Evolutionary conservation across 1,140 invertebrate species (phyloP), one percentile per base, ranked within the genome.

Genomic region (Psix sp.): DNA sequence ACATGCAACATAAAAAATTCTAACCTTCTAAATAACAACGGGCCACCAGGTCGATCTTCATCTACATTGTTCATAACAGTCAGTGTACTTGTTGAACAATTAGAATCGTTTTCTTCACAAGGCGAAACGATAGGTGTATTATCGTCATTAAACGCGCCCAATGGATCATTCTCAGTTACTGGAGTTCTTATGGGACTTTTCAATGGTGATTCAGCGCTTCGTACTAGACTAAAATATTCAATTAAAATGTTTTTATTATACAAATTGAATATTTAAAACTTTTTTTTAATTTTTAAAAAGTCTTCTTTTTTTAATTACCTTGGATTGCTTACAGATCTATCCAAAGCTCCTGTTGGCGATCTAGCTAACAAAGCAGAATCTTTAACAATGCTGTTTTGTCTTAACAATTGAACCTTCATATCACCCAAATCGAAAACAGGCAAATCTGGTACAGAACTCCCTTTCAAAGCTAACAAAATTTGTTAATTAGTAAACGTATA

Each of bases 101-200:
- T 87, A 0, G 85, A 87, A 57, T 87, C 86, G 38, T 87, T 87
- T 54, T 87, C 86, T 20, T 86, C 86, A 10, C 83, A 86, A 26
- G 85, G 86, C 6, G 86, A 87, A 31, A 87, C 84, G 21, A 87
- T 80, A 1, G 86, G 86, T n/a, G 86, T 87, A 52, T 86, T 84
- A 20, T 88, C 86, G 21, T 91, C 90, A 43, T 89, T 88, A 31
- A 96, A 88, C 17, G 95, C 94, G 6, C 96, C 96, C 16, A 98
- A 85, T 0, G 96, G 96, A 88, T 97, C 96, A 82, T 96, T 96
- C 81, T 95, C 91, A 1, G 95, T 94, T 0, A 97, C 94, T 1
- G 94, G 93, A 14, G 94, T 95, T 35, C 94, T 88, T 13, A 92
- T 79, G 31, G 90, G 89, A 78, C 88, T 90, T 74, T 88, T 88